phyloP scores from a whole-genome alignment of 2,888 invertebrate genomes.

The Halictus quadricinctus region DNA sequence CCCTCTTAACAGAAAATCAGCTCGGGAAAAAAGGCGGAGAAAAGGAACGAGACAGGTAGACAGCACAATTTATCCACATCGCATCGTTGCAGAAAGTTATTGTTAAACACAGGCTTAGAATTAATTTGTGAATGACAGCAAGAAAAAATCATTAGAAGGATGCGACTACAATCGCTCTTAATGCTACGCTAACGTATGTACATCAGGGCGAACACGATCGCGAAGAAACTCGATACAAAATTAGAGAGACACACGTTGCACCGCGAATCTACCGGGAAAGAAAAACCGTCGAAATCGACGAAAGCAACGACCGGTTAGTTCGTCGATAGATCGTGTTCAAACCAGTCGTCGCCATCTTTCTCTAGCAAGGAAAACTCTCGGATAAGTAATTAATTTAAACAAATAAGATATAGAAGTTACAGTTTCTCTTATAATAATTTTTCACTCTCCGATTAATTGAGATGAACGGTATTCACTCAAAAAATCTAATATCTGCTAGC shows the following conservation, averaged over 20 bases:
- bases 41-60: constrained; percentile 2
- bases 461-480: neutral
- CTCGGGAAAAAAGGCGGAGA: neutral
- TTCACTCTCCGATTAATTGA: neutral
- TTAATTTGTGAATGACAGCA: constrained; percentile 32
- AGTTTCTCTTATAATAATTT: neutral
- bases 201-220: constrained; percentile 64
- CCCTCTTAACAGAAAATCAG: constrained; percentile 13
- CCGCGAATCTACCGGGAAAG: constrained; percentile 21
- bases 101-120: constrained; percentile 17
- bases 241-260: constrained; percentile 39
- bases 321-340: neutral
- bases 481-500: neutral
- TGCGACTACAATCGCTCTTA: constrained; percentile 54
- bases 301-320: constrained; percentile 17
- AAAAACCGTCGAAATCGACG: constrained; percentile 16
- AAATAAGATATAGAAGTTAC: neutral
- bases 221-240: constrained; percentile 47
- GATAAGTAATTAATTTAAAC: neutral
- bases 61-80: neutral
- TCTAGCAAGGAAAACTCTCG: neutral
- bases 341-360: neutral
- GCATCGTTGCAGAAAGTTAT: constrained; percentile 19
- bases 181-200: constrained; percentile 74
- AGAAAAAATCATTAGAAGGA: constrained; percentile 32